Conservation (phyloP, 2,797 vertebrate species). For the Phataginus tetradactyla region DNA sequence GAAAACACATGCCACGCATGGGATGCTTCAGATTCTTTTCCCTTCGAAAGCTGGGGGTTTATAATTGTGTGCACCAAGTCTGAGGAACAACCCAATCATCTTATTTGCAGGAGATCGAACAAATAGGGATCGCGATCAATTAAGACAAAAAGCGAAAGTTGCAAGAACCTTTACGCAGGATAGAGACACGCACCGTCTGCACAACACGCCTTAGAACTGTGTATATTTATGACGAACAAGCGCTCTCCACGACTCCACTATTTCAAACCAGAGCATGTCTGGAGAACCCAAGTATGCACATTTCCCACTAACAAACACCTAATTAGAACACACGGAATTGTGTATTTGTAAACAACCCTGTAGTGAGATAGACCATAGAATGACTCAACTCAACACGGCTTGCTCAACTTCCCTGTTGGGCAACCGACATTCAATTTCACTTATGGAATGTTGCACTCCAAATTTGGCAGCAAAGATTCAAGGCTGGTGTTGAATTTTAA, state of each 20-base stretch:
- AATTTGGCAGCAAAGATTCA: neutral
- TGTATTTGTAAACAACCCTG: neutral
- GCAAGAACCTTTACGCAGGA: neutral
- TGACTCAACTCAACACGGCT: neutral
- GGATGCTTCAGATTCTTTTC: neutral
- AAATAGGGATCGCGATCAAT: neutral
- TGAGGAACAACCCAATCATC: too few relatives aligned
- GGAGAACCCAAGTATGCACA: neutral
- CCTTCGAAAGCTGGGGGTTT: neutral
- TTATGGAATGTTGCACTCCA: neutral
- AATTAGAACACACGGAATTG: neutral
- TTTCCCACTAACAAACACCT: neutral
- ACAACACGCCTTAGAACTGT: neutral
- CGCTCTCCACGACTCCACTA: neutral
- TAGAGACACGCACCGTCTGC: neutral
- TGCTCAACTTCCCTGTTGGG: too few relatives aligned
- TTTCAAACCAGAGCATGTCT: neutral
- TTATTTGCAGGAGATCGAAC: neutral
- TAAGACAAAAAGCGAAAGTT: neutral
- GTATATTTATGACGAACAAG: neutral
- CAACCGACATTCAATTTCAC: neutral
- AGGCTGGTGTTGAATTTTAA: neutral
- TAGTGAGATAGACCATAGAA: rapidly evolving
- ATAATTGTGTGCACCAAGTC: neutral
- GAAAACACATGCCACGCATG: too few relatives aligned